Evolutionary conservation across 2,888 invertebrate species (phyloP), one percentile per base, ranked within the genome.

Genomic region (Habroteleia sp.): DNA sequence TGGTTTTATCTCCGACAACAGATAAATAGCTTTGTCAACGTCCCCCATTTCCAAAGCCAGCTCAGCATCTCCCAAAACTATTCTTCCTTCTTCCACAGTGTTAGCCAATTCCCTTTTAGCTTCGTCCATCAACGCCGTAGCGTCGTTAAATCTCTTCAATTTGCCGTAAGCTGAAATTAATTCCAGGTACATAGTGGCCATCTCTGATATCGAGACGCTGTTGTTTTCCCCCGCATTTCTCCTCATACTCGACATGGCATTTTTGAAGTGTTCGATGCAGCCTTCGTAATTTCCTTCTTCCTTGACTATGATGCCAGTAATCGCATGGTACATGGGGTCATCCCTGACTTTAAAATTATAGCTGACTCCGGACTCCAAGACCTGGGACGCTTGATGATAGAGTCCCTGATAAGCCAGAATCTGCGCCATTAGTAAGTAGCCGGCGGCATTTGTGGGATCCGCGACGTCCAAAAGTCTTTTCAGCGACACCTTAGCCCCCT

Each of bases 291-390:
- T 92, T 10, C 93, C 92, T 54, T 92, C 91, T 80, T 93, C 92
- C 85, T 95, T 96, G 77, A 95, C 92, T 44, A 98, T 93, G 16
- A 95, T 91, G 0, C 97, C 97, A 78, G 93, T 92, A 0, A 97
- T 92, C 74, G 97, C 91, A 89, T 97, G 96, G 85, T 96, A 99
- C 85, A 97, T 90, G 0, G 97, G 96, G 88, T 95, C 94, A 71
- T 98, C 97, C 77, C 97, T 90, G 0, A 98, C 94, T 89, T 95
- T 94, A 85, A 99, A 98, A 88, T 98, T 96, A 84, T 95, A 95
- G 83, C 97, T 97, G 7, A 98, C 90, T 62, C 96, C 97, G 77
- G 95, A 92, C 89, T 98, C 98, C 39, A 99, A 89, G 58, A 93
- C 94, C 86, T 97, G 96, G 6, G 94, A 92, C 0, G 98, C 98